Evolutionary conservation across 2,888 invertebrate species (phyloP), one percentile per base, ranked within the genome.

Genomic region (Microplitis manilae): DNA sequence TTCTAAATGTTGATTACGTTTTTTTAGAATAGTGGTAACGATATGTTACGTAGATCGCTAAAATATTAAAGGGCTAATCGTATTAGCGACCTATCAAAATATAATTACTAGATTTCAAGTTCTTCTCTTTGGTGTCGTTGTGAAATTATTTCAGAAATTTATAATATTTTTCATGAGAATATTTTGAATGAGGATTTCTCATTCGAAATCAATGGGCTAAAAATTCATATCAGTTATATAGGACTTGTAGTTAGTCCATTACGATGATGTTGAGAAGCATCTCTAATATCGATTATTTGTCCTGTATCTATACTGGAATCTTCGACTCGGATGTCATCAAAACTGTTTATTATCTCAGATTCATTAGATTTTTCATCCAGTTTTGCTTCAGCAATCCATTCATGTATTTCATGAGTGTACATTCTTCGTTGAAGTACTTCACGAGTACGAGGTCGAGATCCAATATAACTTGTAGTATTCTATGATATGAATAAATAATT

Each of bases 361-460:
- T 80, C 79, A 61, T 68, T 79, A 74, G 83, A 82, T 77, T 85
- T 86, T 86, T 93, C 93, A 77, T 91, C 91, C 20, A 92, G 90
- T 67, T 94, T 93, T 1, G 93, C 94, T 85, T 95, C 94, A 1
- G 92, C 90, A 50, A 95, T 90, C 95, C 95, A 96, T 85, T 93
- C 93, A 79, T 92, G 92, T 85, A 96, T 95, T 85, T 95, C 95
- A 7, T 92, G 88, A 79, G 93, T 93, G 88, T 95, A 95, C 95
- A 96, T 95, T 84, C 94, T 92, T 81, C 93, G 91, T 86, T 95
- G 95, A 30, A 95, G 90, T 9, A 95, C 95, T 86, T 95, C 95
- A 84, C 95, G 92, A 61, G 94, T 95, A 68, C 95, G 91, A 2
- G 94, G 94, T 74, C 95, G 91, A n/a, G 94, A 93, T 0, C 95